phyloP scores from a whole-genome alignment of 2,888 invertebrate species.

The Drosophila quinaria region DNA sequence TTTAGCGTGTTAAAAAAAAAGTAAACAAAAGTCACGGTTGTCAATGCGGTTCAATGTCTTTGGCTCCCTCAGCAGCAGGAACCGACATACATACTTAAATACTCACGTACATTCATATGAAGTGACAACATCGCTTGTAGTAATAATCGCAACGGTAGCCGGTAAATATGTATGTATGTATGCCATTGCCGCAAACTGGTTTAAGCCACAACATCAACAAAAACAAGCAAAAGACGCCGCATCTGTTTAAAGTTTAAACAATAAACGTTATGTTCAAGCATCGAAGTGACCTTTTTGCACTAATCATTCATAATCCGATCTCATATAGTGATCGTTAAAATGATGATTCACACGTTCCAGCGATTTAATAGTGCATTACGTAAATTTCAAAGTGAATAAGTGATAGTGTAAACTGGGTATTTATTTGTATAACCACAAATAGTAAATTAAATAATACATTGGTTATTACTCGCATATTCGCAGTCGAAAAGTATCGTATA shows the following conservation, averaged over 20 bases:
- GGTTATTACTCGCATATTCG: slow-evolving; percentile 7
- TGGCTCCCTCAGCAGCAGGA: slow-evolving; percentile 27
- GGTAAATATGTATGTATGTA: slow-evolving; percentile 55
- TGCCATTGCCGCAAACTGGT: slow-evolving; percentile 70
- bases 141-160: slow-evolving; percentile 61
- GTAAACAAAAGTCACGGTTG: slow-evolving; percentile 75
- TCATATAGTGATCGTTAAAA: slow-evolving; percentile 1
- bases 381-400: slow-evolving; percentile 2
- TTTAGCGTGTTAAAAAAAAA: slow-evolving; percentile 64
- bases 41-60: slow-evolving; percentile 74
- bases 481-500: slow-evolving; percentile 1
- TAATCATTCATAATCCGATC: slow-evolving; percentile 40
- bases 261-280: slow-evolving; percentile 22
- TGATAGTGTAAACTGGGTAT: slow-evolving; percentile 4
- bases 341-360: slow-evolving; percentile 8
- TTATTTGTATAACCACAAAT: slow-evolving; percentile 9
- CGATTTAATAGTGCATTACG: slow-evolving; percentile 5
- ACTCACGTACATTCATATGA: not conserved
- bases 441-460: slow-evolving; percentile 9
- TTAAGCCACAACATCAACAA: slow-evolving; percentile 42
- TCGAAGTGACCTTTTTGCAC: slow-evolving; percentile 32
- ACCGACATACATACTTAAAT: slow-evolving; percentile 3
- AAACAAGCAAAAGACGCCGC: slow-evolving; percentile 55
- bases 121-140: slow-evolving; percentile 23
- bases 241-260: slow-evolving; percentile 49